Evolutionary conservation across 2,113 vertebrate genomes (phyloP).

Genomic region (Cariama cristata): DNA sequence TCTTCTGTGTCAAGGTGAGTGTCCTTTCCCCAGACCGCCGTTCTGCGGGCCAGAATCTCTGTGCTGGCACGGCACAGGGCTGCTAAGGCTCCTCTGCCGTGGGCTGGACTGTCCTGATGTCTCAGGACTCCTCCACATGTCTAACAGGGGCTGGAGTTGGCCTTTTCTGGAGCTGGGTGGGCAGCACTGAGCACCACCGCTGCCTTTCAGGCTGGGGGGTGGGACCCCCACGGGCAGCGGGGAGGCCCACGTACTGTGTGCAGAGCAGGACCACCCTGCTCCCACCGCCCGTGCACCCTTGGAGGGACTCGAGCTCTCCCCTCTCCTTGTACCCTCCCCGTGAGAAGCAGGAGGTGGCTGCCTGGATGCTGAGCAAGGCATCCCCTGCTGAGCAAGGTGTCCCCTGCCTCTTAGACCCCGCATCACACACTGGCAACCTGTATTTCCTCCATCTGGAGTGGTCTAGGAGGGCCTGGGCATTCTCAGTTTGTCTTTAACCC

Average conservation of each 20-base stretch:
- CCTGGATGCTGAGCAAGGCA: not conserved
- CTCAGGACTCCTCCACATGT: not conserved
- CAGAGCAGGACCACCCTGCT: not conserved
- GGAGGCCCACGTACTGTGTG: too few species aligned
- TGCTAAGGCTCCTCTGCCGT: not conserved
- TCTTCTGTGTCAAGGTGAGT: constrained; percentile 90
- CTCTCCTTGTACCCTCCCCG: not conserved
- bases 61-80: not conserved
- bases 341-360: not conserved
- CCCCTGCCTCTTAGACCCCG: not conserved
- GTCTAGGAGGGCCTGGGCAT: not conserved
- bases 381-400: not conserved
- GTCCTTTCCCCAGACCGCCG: not conserved
- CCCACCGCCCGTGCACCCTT: not conserved
- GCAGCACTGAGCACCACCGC: not conserved
- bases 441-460: not conserved
- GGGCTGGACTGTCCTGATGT: not conserved
- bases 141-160: not conserved
- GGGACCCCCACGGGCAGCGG: accelerated
- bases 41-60: not conserved
- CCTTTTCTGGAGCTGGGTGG: not conserved
- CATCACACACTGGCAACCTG: accelerated
- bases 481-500: not conserved
- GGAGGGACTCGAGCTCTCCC: accelerated
- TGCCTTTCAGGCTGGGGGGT: not conserved